Conservation (phyloP, 2,797 vertebrate species). For the Sternarchorhynchus goeldii region DNA sequence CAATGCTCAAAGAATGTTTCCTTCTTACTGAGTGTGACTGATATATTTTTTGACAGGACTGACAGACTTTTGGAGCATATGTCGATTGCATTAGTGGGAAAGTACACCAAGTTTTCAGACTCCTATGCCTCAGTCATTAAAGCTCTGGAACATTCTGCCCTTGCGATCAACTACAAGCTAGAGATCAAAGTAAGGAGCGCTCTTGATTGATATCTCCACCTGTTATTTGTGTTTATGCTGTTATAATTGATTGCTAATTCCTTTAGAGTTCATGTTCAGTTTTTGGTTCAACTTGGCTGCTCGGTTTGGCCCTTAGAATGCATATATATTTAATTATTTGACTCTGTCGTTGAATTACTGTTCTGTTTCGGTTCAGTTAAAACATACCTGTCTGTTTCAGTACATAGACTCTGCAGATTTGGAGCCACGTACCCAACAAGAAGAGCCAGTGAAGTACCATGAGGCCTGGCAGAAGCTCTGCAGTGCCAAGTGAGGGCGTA, state of each 20-base stretch:
- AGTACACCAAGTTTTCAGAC: constrained; percentile 94
- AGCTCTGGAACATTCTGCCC: constrained; percentile 91
- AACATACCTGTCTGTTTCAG: constrained; percentile 66
- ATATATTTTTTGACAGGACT: constrained; percentile 71
- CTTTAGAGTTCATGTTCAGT: not conserved
- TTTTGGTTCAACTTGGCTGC: not conserved
- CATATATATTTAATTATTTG: constrained; percentile 1
- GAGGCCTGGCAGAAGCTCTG: constrained; percentile 97
- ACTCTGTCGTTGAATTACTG: not conserved
- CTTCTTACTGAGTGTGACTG: not conserved
- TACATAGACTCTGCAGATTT: constrained; percentile 93
- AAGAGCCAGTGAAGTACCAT: constrained; percentile 91
- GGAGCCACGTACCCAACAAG: constrained; percentile 80
- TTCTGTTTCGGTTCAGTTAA: not conserved
- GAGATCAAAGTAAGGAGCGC: constrained; percentile 86
- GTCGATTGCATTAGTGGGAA: constrained; percentile 93
- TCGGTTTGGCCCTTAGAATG: not conserved
- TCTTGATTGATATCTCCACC: not conserved
- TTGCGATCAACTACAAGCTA: constrained; percentile 93
- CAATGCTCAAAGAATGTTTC: not conserved
- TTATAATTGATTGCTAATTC: not conserved
- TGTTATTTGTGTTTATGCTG: not conserved
- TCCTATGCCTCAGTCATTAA: constrained; percentile 97
- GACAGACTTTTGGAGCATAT: constrained; percentile 89
- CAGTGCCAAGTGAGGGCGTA: constrained; percentile 83